Conservation (phyloP, 1,140 invertebrate genomes). For the Holcopasites calliopsidis region DNA sequence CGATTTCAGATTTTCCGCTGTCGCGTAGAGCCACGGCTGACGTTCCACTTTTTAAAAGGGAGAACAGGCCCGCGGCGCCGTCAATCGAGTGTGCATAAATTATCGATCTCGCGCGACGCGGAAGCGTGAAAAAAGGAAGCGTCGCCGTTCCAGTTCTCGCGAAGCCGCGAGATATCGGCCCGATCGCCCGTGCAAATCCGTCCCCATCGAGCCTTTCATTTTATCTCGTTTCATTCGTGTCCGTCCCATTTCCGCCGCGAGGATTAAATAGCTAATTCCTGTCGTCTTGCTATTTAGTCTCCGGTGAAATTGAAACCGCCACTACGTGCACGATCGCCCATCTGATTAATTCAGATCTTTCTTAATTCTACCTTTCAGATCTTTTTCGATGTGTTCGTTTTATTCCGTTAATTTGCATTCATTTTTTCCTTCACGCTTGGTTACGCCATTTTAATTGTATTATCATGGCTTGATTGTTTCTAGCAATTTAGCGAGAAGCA, state of each 20-base stretch:
- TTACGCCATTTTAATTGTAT: too few relatives aligned
- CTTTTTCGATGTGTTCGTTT: too few relatives aligned
- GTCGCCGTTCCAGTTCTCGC: constrained; percentile 2
- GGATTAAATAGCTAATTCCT: constrained; percentile 1
- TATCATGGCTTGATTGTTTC: too few relatives aligned
- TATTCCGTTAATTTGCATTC: too few relatives aligned
- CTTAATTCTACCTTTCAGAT: not conserved
- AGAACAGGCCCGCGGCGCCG: not conserved
- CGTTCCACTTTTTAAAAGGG: constrained; percentile 52
- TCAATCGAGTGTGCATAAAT: constrained; percentile 46
- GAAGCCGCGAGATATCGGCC: not conserved
- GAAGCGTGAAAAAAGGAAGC: constrained; percentile 16
- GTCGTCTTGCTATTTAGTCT: not conserved
- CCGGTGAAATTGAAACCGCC: not conserved
- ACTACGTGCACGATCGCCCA: too few relatives aligned
- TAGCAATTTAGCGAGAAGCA: too few relatives aligned
- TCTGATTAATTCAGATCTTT: too few relatives aligned
- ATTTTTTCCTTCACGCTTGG: too few relatives aligned
- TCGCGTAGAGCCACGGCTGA: constrained; percentile 37
- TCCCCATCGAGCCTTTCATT: not conserved
- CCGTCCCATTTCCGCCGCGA: too few relatives aligned
- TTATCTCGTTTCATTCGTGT: not conserved
- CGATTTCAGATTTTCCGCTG: constrained; percentile 58
- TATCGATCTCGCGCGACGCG: constrained; percentile 38
- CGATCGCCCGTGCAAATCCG: constrained; percentile 1